Evolutionary conservation across 2,888 invertebrate species (phyloP), one percentile per base, ranked within the genome.

Genomic region (Limnephilus marmoratus): DNA sequence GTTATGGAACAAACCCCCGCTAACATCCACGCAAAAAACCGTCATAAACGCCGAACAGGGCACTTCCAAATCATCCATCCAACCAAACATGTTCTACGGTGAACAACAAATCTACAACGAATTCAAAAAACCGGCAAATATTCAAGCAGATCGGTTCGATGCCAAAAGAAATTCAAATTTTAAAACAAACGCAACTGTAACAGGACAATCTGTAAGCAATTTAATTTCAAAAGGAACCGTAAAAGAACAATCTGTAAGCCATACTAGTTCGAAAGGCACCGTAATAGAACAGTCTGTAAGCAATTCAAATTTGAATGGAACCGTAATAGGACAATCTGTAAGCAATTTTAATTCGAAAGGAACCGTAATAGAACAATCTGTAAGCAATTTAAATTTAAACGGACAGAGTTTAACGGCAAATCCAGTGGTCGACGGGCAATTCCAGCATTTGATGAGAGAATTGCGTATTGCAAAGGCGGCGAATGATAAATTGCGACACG

Each of bases 21-120:
- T 95, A 0, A 96, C 96, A 1, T 96, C 96, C 94, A 96, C 96
- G 0, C 96, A 96, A 94, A 91, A 95, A 29, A 37, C 81, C 3
- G 93, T 89, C 45, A 45, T 92, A 12, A 80, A 81, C 68, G 45
- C 45, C 11, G 34, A 88, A 3, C 81, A 82, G 45, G 91, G 85
- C 5, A 85, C 92, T n/a, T 91, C 68, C 1, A 88, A 91, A 49
- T 34, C 81, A 29, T 34, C 87, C n/a, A 49, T 89, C 31, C 24
- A 86, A 29, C 9, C 86, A 5, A 53, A 80, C 12, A 29, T 13
- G 49, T 90, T 45, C 29, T 34, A 83, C 68, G 45, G 41, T 12
- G 45, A 37, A 45, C 86, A 37, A n/a, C 86, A 68, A 68, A 34
- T 82, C 18, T 41, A 41, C 15, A 45, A 29, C 11, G 37, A 31